Evolutionary conservation across 2,888 invertebrate species (phyloP).

Genomic region (Athalia rosae): DNA sequence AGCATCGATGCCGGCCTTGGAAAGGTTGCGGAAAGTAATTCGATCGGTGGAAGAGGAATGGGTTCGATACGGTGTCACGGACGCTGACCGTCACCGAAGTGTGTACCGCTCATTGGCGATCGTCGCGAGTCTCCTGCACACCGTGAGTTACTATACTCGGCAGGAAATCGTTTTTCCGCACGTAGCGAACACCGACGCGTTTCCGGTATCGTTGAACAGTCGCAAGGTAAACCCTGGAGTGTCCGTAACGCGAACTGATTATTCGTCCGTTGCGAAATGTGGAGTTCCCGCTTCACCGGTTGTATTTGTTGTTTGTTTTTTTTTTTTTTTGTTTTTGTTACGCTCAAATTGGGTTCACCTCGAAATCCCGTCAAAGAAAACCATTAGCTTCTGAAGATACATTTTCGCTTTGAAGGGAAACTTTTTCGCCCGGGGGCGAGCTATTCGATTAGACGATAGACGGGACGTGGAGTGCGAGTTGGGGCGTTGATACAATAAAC

Average conservation of each 20-base stretch:
- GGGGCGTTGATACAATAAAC: conserved; percentile 64
- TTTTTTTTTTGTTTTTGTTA: not conserved
- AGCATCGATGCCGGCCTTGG: conserved; percentile 14
- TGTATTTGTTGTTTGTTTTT: not conserved
- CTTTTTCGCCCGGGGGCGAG: conserved; percentile 49
- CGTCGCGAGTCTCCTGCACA: conserved; percentile 39
- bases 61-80: conserved; percentile 57
- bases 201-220: conserved; percentile 62
- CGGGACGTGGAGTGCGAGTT: conserved; percentile 19
- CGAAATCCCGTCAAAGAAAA: conserved; percentile 33
- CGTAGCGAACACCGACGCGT: conserved; percentile 49
- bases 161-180: conserved; percentile 64
- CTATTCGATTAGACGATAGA: conserved; percentile 65
- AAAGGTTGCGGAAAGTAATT: conserved; percentile 39
- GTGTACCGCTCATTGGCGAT: conserved; percentile 50
- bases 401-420: conserved; percentile 24
- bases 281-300: not conserved
- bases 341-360: not conserved
- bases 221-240: conserved; percentile 61
- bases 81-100: conserved; percentile 53
- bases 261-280: conserved; percentile 19
- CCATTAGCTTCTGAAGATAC: conserved; percentile 23
- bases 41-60: conserved; percentile 46
- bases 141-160: conserved; percentile 65
- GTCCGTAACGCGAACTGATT: too few relatives aligned